Base-by-base conservation (phyloP, 2,113 vertebrate species). In the Drymodes brunneopygia region DNA sequence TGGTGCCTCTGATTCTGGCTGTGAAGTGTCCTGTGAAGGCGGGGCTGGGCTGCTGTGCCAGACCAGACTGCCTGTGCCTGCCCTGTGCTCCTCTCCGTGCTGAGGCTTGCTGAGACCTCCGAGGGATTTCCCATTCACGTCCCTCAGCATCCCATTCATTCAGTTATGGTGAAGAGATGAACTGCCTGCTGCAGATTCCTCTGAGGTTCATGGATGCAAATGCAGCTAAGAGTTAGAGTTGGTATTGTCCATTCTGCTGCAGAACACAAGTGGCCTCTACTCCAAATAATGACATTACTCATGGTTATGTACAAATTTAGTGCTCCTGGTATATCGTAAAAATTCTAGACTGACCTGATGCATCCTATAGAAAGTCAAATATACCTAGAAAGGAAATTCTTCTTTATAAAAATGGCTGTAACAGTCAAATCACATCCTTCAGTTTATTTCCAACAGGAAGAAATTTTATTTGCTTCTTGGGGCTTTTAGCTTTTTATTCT, bases 401-500 rank as follows among this genome's bases (percentile, higher is more conserved):
- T 93, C 84, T 86, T 79, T 91, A 92, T 72, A 73, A 93, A 85
- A 86, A 64, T 77, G 45, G 42, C 69, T 74, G 80, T 64, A 93
- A 95, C 92, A 91, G 84, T 88, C 92, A 90, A 94, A 96, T 97
- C 88, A 93, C 67, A 85, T 96, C 67, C 75, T 86, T 91, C 89
- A 86, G 83, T 95, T 81, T 95, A 45, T 96, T 98, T 97, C 87
- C 82, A 81, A 89, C 72, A 94, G 88, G 95, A 97, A 95, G 33
- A 62, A 84, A 84, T 96, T 95, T 95, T 94, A 95, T 96, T 95
- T 93, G 75, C 38, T 91, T 85, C 22, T 18, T 95, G 62, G 81
- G 86, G 38, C 86, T 94, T 97, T 94, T 78, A 67, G 80, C 85
- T 83, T 95, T 97, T 97, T 96, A 96, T 96, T 97, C 92, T 96